Evolutionary conservation across 1,140 invertebrate genomes (phyloP), one percentile per base, ranked within the genome.

Genomic region (Brachionus sp.): DNA sequence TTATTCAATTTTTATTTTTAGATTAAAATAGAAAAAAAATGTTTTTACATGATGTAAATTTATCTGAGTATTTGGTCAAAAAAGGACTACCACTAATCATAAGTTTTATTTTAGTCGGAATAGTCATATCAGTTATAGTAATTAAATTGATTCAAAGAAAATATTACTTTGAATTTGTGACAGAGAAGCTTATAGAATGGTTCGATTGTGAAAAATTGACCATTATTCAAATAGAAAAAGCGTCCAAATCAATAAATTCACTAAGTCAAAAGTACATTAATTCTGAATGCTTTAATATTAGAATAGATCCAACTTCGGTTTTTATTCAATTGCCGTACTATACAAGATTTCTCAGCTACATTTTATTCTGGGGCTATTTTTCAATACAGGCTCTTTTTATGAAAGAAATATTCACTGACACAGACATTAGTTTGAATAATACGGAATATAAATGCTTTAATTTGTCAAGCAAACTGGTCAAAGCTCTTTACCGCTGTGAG

Each of bases 291-390:
- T 80, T 62, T 44, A 62, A 62, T 12, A 62, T 80, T 19, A 62
- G 57, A 44, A 62, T 80, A 42, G 77, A 80, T 12, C 50, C 77
- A 9, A 62, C 46, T 1, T 62, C 77, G 13, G 35, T 39, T 29
- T 80, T 62, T 25, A 80, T 80, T 35, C 77, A 80, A 44, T 35
- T 80, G 23, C 77, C 77, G 9, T 62, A 62, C 19, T 80, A 62
- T 29, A 80, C 77, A 35, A 39, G 77, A 19, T 80, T 80, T 33
- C 23, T 80, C 2, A 37, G 46, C 23, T 80, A 80, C n/a, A 53
- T 80, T 33, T 19, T 80, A 16, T 80, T 80, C 57, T 80, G 77
- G 77, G 50, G 50, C 19, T 80, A 80, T 80, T 80, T 80, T 66
- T 80, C 77, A 19, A 80, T 80, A 12, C 77, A 80, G 39, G 33